Base-by-base conservation (phyloP, 1,140 invertebrate genomes). In the Listronotus bonariensis region DNA sequence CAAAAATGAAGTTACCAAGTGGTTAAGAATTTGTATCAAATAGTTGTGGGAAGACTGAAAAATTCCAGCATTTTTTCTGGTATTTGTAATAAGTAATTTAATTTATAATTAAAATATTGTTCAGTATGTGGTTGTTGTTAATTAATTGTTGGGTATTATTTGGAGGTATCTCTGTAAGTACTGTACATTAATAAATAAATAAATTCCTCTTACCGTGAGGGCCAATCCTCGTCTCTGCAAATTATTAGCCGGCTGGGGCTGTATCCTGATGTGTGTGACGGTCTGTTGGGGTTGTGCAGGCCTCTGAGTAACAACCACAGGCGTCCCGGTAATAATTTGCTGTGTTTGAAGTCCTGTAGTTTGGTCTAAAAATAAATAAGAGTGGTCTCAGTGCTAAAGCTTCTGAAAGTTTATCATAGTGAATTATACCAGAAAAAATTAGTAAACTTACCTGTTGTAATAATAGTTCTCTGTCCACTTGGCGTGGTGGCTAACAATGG, bases 161-260 rank as follows among this genome's bases (percentile, higher is more conserved):
- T n/a, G n/a, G n/a, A n/a, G n/a, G n/a, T 43, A 14, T 43, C 12
- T 14, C 6, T 14, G 15, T 17, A 17, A 14, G 41, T 7, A 43
- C 12, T 17, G 12, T 12, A 14, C 12, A n/a, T 43, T 43, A 14
- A n/a, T n/a, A 5, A 12, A 26, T 31, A n/a, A 51, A 18, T n/a
- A 57, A 31, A n/a, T n/a, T 31, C 14, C 12, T 76, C 78, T 82
- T 79, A 94, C 92, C 77, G 92, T 94, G 36, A 95, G 84, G 31
- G 91, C 92, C 1, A 95, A 80, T 18, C 89, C 90, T 74, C 87
- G 83, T 52, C 88, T 82, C 68, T 87, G 85, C 65, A 87, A 79
- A 74, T 82, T 78, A 75, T 82, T 79, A 48, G 81, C 76, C 67
- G 82, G 78, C 34, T 79, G 81, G 10, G 81, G 80, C 65, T 84